Evolutionary conservation across 2,113 vertebrate species (phyloP).

Genomic region (Rhabdornis inornatus): DNA sequence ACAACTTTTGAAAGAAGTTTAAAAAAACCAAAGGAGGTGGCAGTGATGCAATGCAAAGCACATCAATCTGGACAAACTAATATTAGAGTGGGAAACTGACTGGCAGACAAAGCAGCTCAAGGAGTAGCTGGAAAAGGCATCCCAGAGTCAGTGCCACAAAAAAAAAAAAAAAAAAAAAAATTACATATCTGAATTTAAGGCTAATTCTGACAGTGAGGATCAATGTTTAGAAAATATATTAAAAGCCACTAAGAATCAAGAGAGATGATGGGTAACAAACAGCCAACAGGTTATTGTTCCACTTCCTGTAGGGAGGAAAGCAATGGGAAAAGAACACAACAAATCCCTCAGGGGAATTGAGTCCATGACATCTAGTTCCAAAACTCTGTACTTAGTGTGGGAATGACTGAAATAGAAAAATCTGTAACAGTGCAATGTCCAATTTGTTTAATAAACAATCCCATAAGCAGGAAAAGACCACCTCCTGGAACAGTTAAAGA

Average conservation of each 20-base stretch:
- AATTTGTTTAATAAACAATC: not conserved
- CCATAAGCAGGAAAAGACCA: not conserved
- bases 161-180: not conserved
- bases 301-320: not conserved
- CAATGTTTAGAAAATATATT: not conserved
- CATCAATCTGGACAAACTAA: not conserved
- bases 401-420: not conserved
- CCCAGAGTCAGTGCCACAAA: not conserved
- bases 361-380: not conserved
- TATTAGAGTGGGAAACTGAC: not conserved
- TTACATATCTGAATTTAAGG: not conserved
- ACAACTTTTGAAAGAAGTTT: not conserved
- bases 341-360: not conserved
- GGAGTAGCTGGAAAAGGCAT: not conserved
- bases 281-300: not conserved
- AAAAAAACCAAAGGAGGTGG: not conserved
- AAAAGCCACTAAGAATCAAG: not conserved
- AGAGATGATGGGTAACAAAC: not conserved
- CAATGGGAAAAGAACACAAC: not conserved
- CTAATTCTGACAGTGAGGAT: not conserved
- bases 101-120: not conserved
- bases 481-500: not conserved
- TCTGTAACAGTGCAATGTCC: not conserved
- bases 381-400: not conserved
- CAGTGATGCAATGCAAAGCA: not conserved